A percentile compares a stretch with the other conserved stretches of the same genome.
Evolutionary conservation across 1,140 invertebrate genomes (phyloP).

Genomic region (Bradysia coprophila): DNA sequence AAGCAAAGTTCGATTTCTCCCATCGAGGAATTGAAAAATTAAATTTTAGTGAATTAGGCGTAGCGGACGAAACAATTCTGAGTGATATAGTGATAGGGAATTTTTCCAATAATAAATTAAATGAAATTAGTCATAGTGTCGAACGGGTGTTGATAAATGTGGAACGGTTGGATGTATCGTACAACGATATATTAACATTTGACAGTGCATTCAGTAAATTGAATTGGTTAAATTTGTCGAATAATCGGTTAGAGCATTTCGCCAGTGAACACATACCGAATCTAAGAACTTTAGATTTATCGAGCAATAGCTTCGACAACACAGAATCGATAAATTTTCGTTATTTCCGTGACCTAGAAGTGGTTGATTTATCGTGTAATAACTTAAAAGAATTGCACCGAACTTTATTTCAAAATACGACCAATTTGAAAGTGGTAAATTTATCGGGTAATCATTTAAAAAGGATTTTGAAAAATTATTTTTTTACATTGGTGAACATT

Average conservation of each 20-base stretch:
- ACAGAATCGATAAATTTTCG: constrained; percentile 26
- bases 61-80: background rate
- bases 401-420: constrained; percentile 12
- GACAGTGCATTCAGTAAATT: constrained; percentile 3
- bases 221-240: background rate
- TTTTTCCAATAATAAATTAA: constrained; percentile 2
- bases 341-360: constrained; percentile 23
- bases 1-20: background rate
- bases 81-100: constrained; percentile 3
- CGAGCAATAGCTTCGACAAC: constrained; percentile 21
- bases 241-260: constrained; percentile 1
- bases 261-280: constrained; percentile 23
- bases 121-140: background rate
- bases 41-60: background rate
- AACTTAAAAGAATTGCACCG: constrained; percentile 21
- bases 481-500: constrained; percentile 18
- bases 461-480: constrained; percentile 19
- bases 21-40: background rate
- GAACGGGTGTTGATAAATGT: constrained; percentile 12
- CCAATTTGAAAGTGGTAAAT: constrained; percentile 33
- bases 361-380: constrained; percentile 31
- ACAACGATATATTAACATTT: constrained; percentile 18
- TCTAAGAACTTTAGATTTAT: constrained; percentile 18
- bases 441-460: constrained; percentile 30
- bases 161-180: constrained; percentile 24